Conservation (phyloP, 2,113 vertebrate genomes). For the Thalassoma bifasciatum region DNA sequence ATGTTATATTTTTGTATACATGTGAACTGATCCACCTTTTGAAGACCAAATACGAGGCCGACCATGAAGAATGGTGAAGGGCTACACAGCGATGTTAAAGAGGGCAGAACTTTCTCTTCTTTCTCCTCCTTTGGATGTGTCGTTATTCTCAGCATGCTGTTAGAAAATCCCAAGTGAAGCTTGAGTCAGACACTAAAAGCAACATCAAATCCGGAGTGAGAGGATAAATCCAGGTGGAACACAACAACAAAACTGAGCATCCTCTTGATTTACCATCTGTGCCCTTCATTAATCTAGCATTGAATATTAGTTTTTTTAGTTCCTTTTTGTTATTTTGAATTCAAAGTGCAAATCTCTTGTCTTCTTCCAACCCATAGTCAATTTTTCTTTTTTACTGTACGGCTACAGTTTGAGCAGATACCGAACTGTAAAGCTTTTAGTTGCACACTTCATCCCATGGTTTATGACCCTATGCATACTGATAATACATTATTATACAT, state of each 20-base stretch:
- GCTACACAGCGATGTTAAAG: conserved; percentile 40
- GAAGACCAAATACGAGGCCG: conserved; percentile 62
- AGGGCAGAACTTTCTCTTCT: not conserved
- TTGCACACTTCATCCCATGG: conserved; percentile 9
- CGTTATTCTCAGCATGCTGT: not conserved
- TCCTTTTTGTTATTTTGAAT: conserved; percentile 9
- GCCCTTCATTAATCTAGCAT: conserved; percentile 39
- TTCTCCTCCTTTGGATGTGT: not conserved
- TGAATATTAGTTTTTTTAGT: conserved; percentile 11
- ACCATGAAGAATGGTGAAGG: conserved; percentile 51
- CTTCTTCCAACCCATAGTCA: not conserved
- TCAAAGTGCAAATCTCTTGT: conserved; percentile 4
- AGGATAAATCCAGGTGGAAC: not conserved
- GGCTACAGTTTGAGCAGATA: conserved; percentile 27
- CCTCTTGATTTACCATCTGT: conserved; percentile 44
- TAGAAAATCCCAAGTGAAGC: not conserved
- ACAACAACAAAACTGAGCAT: not conserved
- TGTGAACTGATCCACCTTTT: not conserved
- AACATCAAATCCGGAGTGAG: not conserved
- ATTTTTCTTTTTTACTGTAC: conserved; percentile 33
- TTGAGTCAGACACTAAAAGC: not conserved
- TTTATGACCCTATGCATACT: not conserved
- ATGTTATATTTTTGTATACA: conserved; percentile 42
- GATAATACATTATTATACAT: not conserved
- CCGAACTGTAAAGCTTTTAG: conserved; percentile 28